These are phyloP conservation scores for Balanococcus diminutus DNA, from an alignment of 2,888 invertebrate genomes.

Conservation along the genomic window DNA sequence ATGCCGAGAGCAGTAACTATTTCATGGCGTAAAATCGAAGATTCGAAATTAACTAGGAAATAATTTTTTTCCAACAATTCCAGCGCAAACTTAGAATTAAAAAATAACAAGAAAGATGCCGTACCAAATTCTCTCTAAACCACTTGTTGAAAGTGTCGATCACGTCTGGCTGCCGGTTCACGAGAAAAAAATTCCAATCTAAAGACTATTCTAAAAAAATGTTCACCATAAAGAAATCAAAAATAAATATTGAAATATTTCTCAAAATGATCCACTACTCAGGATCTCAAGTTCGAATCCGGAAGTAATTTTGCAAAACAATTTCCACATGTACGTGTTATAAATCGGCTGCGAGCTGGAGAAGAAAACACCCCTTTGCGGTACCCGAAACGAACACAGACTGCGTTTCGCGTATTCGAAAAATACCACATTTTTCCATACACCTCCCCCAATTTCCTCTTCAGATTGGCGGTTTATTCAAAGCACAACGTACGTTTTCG, in stretches of 20 bases:
- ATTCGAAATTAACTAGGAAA: neutral
- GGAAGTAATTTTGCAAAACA: neutral
- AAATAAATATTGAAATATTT: neutral
- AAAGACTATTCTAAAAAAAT: too few species aligned
- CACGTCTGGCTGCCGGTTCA: neutral
- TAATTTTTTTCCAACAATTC: conserved; percentile 4
- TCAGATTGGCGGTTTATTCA: neutral
- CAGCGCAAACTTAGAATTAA: neutral
- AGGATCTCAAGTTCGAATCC: neutral
- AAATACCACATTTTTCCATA: neutral
- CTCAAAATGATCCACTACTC: neutral
- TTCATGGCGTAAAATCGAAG: conserved; percentile 1
- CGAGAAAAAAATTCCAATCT: neutral
- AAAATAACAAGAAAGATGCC: neutral
- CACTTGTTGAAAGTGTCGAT: conserved; percentile 11
- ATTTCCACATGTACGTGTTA: neutral
- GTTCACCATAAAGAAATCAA: too few species aligned
- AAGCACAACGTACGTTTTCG: neutral
- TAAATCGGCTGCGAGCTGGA: neutral
- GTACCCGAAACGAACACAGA: neutral
- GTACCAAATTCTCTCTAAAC: neutral
- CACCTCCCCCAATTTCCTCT: neutral
- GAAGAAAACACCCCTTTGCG: neutral
- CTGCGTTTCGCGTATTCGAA: neutral
- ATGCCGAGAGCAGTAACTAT: too few species aligned